Evolutionary conservation across 2,888 invertebrate genomes (phyloP).

Genomic region (Drosophila longiperda): DNA sequence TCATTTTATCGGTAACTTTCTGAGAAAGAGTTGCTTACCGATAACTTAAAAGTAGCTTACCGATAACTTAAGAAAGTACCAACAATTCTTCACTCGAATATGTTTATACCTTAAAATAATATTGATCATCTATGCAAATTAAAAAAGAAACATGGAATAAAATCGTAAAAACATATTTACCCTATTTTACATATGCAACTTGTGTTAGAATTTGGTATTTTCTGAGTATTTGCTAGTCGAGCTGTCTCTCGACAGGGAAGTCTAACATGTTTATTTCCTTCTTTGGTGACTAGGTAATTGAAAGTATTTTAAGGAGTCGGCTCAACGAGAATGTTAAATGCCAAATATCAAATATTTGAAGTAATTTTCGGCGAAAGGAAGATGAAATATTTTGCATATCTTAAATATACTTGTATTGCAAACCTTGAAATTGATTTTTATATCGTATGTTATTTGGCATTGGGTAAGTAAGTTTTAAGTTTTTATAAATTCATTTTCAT

Average conservation of each 20-base stretch:
- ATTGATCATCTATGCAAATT: neutral
- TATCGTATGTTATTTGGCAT: neutral
- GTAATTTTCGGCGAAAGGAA: slow-evolving; percentile 14
- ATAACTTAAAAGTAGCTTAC: neutral
- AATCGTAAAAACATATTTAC: neutral
- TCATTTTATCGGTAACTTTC: neutral
- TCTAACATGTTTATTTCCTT: neutral
- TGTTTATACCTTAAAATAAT: neutral
- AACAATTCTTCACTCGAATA: neutral
- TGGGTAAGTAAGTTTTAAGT: neutral
- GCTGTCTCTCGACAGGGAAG: neutral
- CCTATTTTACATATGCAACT: neutral
- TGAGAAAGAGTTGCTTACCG: neutral
- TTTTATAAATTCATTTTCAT: neutral
- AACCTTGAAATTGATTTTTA: neutral
- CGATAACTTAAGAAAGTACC: neutral
- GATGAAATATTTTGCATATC: neutral
- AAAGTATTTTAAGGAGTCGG: slow-evolving; percentile 51
- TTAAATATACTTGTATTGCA: neutral
- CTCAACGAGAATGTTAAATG: slow-evolving; percentile 17
- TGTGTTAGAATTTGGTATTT: neutral
- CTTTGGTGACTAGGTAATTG: slow-evolving; percentile 46
- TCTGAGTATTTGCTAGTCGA: neutral
- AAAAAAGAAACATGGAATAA: accelerated
- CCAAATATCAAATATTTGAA: slow-evolving; percentile 41